Percentiles rank a stretch among this genome's conserved stretches.
phyloP scores from a whole-genome alignment of 2,888 invertebrate genomes.

The Caenorhabditis zanzibari region DNA sequence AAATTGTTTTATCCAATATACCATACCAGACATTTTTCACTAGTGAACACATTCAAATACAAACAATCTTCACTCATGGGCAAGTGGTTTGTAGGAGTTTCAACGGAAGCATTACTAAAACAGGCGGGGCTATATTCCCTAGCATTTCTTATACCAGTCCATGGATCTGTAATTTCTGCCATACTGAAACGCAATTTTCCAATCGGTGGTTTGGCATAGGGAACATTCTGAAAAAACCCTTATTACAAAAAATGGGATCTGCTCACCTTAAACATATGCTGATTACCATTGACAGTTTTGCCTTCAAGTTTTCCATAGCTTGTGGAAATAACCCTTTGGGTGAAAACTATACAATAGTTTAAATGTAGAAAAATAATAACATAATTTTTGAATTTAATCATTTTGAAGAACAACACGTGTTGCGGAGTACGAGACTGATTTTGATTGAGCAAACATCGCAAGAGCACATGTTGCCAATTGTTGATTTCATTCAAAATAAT shows the following conservation, averaged over 20 bases:
- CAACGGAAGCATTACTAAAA: conserved; percentile 12
- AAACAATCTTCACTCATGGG: conserved; percentile 58
- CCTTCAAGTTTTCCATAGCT: conserved; percentile 49
- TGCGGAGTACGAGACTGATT: background rate
- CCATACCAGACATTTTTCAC: conserved; percentile 49
- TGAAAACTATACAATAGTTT: background rate
- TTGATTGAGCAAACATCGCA: background rate
- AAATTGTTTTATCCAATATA: background rate
- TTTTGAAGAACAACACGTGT: background rate
- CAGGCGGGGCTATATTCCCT: conserved; percentile 45
- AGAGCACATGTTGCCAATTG: background rate
- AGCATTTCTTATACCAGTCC: conserved; percentile 34
- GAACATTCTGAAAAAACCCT: conserved; percentile 38
- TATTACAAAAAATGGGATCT: background rate
- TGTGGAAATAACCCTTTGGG: conserved; percentile 28
- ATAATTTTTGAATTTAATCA: background rate
- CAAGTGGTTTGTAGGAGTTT: background rate
- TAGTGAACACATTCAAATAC: conserved; percentile 55
- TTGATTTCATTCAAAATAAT: background rate
- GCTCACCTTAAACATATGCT: conserved; percentile 41
- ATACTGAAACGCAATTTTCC: conserved; percentile 40
- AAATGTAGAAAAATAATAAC: background rate
- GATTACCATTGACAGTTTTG: conserved; percentile 10
- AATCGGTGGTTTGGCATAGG: conserved; percentile 57
- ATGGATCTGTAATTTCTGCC: conserved; percentile 45